Conservation (phyloP, 2,113 vertebrate species). For the Vimba vimba region DNA sequence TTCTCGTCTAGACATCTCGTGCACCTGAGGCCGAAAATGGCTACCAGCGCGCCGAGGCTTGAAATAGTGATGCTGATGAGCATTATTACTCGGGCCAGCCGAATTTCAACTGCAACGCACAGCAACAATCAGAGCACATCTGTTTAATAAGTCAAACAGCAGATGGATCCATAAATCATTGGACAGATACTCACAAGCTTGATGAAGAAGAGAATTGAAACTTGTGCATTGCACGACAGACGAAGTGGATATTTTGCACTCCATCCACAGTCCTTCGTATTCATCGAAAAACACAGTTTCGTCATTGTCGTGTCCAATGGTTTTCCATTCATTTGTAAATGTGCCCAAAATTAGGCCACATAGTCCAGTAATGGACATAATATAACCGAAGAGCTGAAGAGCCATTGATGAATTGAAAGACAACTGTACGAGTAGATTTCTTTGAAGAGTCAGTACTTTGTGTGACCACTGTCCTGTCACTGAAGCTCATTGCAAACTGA, state of each 20-base stretch:
- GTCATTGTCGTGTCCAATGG: slow-evolving; percentile 76
- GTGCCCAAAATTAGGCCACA: slow-evolving; percentile 79
- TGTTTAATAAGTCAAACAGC: not conserved
- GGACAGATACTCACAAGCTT: slow-evolving; percentile 73
- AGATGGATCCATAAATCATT: not conserved
- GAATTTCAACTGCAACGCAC: slow-evolving; percentile 75
- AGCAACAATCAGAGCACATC: not conserved
- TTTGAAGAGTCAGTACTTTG: not conserved
- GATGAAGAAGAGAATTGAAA: slow-evolving; percentile 80
- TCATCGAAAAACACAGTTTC: slow-evolving; percentile 76
- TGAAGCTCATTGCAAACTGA: not conserved
- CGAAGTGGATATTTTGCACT: slow-evolving; percentile 81
- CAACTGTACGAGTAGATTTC: not conserved
- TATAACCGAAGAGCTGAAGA: slow-evolving; percentile 85
- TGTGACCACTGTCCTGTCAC: not conserved
- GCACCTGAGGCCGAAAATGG: slow-evolving; percentile 88
- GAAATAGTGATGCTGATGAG: slow-evolving; percentile 83
- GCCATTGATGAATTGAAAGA: slow-evolving; percentile 83
- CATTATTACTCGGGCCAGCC: slow-evolving; percentile 86
- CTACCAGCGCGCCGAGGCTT: slow-evolving; percentile 75
- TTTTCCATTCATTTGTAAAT: slow-evolving; percentile 88
- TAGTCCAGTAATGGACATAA: slow-evolving; percentile 82
- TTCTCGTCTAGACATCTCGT: slow-evolving; percentile 86
- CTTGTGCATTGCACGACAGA: slow-evolving; percentile 81
- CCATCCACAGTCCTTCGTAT: slow-evolving; percentile 89